phyloP scores from a whole-genome alignment of 2,797 vertebrate species.

The Eleutherodactylus coqui region DNA sequence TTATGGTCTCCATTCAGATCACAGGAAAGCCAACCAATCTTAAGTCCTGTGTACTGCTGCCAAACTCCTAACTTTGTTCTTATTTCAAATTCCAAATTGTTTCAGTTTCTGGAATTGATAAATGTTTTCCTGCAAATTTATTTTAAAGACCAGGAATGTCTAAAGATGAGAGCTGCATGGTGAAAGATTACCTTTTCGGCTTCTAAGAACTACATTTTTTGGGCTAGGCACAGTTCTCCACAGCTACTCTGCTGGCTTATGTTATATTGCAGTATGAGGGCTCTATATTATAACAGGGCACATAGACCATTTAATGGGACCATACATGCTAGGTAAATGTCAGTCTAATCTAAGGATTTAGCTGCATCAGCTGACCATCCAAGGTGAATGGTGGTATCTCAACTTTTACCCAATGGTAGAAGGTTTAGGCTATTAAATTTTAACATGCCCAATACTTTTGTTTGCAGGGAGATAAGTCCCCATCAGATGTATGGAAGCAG shows the following conservation, averaged over 20 bases:
- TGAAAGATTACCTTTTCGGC: not conserved
- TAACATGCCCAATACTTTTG: no score
- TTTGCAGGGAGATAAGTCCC: no score
- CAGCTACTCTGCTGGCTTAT: not conserved
- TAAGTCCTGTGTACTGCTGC: conserved; percentile 41
- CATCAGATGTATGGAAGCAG: no score
- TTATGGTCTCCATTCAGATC: conserved; percentile 45
- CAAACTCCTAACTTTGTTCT: conserved; percentile 57
- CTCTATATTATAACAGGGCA: not conserved
- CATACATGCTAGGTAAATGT: not conserved
- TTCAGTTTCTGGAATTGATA: conserved; percentile 54
- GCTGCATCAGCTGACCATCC: no score
- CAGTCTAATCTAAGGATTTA: no score
- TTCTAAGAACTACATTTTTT: not conserved
- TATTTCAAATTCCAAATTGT: conserved; percentile 52
- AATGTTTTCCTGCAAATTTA: conserved; percentile 30
- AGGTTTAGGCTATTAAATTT: no score
- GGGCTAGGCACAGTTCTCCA: not conserved
- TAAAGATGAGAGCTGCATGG: conserved; percentile 21
- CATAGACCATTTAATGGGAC: not conserved
- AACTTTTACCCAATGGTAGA: not conserved
- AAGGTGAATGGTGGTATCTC: not conserved
- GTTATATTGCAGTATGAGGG: not conserved
- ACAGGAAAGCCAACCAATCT: conserved; percentile 41
- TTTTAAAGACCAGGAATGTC: conserved; percentile 12